phyloP scores from a whole-genome alignment of 2,113 vertebrate species.

The Alethe diademata region DNA sequence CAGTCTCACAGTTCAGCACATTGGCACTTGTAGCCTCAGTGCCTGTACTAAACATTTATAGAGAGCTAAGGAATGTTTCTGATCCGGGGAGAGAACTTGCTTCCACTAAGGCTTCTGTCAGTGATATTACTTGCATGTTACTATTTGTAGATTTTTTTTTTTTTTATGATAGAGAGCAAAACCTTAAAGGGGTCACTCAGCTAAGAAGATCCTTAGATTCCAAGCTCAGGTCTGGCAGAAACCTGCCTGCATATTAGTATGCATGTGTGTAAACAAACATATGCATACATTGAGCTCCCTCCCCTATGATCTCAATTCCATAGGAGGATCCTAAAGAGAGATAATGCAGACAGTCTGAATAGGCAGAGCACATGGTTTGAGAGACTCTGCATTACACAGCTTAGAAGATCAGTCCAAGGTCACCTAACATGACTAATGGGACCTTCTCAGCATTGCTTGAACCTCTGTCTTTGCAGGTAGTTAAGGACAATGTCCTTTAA shows the following conservation, averaged over 20 bases:
- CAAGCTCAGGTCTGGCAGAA: not conserved
- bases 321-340: not conserved
- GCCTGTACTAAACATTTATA: not conserved
- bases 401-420: not conserved
- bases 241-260: not conserved
- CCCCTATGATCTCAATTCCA: not conserved
- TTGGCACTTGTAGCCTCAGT: not conserved
- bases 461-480: not conserved
- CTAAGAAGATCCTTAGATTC: not conserved
- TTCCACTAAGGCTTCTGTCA: not conserved
- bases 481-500: not conserved
- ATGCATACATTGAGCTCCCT: not conserved
- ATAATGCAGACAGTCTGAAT: not conserved
- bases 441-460: not conserved
- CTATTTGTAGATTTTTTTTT: not conserved
- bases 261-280: not conserved
- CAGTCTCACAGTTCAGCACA: not conserved
- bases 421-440: not conserved
- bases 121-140: accelerated
- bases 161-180: not conserved
- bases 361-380: not conserved
- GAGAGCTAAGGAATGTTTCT: not conserved
- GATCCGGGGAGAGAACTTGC: not conserved
- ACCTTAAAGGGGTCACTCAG: not conserved
- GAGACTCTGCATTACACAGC: not conserved